Evolutionary conservation across 2,888 invertebrate species (phyloP).

Genomic region (Drosophila austrosaltans): DNA sequence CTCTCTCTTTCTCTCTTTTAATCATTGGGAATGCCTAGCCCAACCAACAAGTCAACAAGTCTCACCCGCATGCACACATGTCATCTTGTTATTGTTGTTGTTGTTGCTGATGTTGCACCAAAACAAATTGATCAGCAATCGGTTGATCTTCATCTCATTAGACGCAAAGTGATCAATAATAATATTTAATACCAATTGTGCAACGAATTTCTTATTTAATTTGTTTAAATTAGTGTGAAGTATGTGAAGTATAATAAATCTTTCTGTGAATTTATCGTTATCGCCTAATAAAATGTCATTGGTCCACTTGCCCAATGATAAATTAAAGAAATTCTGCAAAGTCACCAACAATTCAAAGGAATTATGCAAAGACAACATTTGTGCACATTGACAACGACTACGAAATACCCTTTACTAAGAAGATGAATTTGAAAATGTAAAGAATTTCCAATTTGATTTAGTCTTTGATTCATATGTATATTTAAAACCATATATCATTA

Average conservation of each 20-base stretch:
- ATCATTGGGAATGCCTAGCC: not conserved
- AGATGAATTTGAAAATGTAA: not conserved
- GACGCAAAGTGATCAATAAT: slow-evolving; percentile 67
- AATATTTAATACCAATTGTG: slow-evolving; percentile 51
- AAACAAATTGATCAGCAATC: slow-evolving; percentile 70
- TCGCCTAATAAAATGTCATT: slow-evolving; percentile 78
- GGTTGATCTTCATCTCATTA: slow-evolving; percentile 60
- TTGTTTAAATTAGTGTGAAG: slow-evolving; percentile 73
- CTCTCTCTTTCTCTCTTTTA: not conserved
- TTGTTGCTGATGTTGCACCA: slow-evolving; percentile 47
- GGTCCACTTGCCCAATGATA: slow-evolving; percentile 61
- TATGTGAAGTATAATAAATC: slow-evolving; percentile 69
- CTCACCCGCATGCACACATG: slow-evolving; percentile 60
- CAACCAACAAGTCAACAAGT: slow-evolving; percentile 53
- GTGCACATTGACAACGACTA: not conserved
- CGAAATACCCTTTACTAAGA: slow-evolving; percentile 18
- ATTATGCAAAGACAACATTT: slow-evolving; percentile 36
- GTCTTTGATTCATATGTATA: too few relatives aligned
- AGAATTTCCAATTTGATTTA: too few relatives aligned
- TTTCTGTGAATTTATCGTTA: slow-evolving; percentile 78
- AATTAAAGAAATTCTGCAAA: slow-evolving; percentile 71
- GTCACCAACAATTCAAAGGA: slow-evolving; percentile 76
- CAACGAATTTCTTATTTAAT: slow-evolving; percentile 59
- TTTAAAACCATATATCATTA: too few relatives aligned
- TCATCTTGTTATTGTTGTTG: not conserved